Evolutionary conservation across 2,797 vertebrate genomes (phyloP), one percentile per base, ranked within the genome.

Genomic region (Rhyacichthys aspro): DNA sequence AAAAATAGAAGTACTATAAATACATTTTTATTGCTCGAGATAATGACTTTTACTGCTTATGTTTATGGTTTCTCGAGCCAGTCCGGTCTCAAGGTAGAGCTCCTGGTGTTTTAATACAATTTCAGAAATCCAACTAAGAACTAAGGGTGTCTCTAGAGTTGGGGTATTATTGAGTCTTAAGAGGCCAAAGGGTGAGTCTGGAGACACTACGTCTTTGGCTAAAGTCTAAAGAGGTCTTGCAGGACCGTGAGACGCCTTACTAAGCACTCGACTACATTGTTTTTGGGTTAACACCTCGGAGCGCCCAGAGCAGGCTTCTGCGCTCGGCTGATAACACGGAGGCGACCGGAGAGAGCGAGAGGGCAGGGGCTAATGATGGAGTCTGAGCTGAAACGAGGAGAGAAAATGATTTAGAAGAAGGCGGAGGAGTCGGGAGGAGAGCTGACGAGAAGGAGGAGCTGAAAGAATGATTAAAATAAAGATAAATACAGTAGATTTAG

Each of bases 251-350:
- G 72, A 71, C 76, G 73, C 72, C 78, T 82, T 57, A 72, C 76
- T 45, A 64, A 81, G 83, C 79, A 70, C 84, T 79, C 61, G 50
- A 78, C 63, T 60, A 70, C 38, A 72, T 77, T 81, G 79, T 87
- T 82, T 78, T 67, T 52, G 63, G 78, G 79, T 80, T 81, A 84
- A 86, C 77, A 72, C 72, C 53, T 52, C 58, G 39, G 68, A 56
- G 70, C 44, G 73, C 70, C 80, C 69, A 64, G 34, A 86, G 85
- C 82, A 11, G 19, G 55, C 33, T 33, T 78, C 86, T 88, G 86
- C 49, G 53, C 36, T 46, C 48, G 4, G 68, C 79, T 76, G 86
- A 88, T 89, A 89, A 89, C 84, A 68, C 16, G 19, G 70, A 77
- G 64, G 74, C 81, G 53, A 79, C 79, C 63, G 57, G 75, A 83